A percentile compares a stretch with the other conserved stretches of the same genome.
phyloP scores from a whole-genome alignment of 2,888 invertebrate genomes.

The Drosophila subsilvestris region DNA sequence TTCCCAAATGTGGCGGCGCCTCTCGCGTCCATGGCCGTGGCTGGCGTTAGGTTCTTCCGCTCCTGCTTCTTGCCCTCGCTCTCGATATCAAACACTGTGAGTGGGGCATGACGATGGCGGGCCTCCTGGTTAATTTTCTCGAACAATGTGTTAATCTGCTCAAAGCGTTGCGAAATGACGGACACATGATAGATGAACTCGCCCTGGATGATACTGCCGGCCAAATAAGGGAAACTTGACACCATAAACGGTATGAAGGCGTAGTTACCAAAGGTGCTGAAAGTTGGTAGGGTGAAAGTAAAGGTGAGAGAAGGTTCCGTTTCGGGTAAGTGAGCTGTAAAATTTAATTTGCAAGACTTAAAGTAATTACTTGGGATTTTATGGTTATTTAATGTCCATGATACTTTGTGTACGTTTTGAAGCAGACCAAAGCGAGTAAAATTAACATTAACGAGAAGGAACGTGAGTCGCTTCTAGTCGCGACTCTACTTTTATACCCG shows the following conservation, averaged over 20 bases:
- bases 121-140: constrained; percentile 81
- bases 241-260: constrained; percentile 77
- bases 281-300: neutral
- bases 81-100: constrained; percentile 82
- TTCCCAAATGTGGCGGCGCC: constrained; percentile 42
- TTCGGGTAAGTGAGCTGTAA: neutral
- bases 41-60: constrained; percentile 43
- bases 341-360: neutral
- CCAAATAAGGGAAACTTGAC: constrained; percentile 80
- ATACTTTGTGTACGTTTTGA: neutral
- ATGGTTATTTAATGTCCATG: neutral
- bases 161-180: constrained; percentile 81
- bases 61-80: constrained; percentile 68
- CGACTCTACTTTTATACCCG: too few relatives aligned
- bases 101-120: constrained; percentile 71
- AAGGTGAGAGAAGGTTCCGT: neutral
- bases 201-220: constrained; percentile 80
- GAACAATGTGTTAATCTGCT: constrained; percentile 79
- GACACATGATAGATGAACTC: constrained; percentile 82
- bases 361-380: neutral
- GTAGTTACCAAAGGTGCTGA: constrained; percentile 65
- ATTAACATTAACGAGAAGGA: too few relatives aligned
- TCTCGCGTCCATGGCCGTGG: constrained; percentile 27
- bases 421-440: neutral
- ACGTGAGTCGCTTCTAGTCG: too few relatives aligned